Percentiles rank a stretch among this genome's conserved stretches.
Evolutionary conservation across 2,113 vertebrate genomes (phyloP).

Genomic region (Mungos mungo): DNA sequence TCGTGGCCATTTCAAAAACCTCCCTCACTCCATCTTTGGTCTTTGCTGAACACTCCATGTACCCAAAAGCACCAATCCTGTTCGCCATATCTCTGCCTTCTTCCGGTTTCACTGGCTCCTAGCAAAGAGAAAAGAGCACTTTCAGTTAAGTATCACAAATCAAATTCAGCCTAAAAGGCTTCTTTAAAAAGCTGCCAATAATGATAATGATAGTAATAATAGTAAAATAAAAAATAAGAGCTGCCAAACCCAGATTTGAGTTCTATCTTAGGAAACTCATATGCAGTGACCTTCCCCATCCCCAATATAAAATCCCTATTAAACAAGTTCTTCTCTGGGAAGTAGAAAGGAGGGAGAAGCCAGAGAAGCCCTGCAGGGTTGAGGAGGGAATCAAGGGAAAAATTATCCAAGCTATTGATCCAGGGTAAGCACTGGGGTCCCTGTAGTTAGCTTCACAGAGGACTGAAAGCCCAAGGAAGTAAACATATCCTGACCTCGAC

Average conservation of each 20-base stretch:
- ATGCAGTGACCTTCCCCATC: background rate
- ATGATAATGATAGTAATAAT: too few species aligned
- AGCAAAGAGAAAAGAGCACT: constrained; percentile 16
- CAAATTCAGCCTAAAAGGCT: background rate
- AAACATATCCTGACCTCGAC: background rate
- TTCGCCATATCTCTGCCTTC: constrained; percentile 91
- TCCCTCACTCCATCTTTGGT: constrained; percentile 92
- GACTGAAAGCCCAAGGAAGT: background rate
- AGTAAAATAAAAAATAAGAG: background rate
- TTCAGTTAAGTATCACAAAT: background rate
- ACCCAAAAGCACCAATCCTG: constrained; percentile 89
- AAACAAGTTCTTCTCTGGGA: background rate
- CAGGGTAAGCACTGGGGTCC: background rate
- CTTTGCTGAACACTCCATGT: constrained; percentile 92
- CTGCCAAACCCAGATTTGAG: background rate
- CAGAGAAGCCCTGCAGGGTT: background rate
- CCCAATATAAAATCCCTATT: background rate
- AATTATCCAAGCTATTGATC: background rate
- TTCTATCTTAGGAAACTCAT: background rate
- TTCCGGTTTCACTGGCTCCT: constrained; percentile 90
- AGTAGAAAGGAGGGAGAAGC: background rate
- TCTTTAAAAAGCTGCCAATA: background rate
- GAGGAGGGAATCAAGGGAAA: background rate
- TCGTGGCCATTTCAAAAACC: constrained; percentile 92
- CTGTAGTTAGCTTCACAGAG: background rate